These are phyloP conservation scores for Mus caroli DNA, from an alignment of 2,797 vertebrate genomes.

Conservation along the genomic window DNA sequence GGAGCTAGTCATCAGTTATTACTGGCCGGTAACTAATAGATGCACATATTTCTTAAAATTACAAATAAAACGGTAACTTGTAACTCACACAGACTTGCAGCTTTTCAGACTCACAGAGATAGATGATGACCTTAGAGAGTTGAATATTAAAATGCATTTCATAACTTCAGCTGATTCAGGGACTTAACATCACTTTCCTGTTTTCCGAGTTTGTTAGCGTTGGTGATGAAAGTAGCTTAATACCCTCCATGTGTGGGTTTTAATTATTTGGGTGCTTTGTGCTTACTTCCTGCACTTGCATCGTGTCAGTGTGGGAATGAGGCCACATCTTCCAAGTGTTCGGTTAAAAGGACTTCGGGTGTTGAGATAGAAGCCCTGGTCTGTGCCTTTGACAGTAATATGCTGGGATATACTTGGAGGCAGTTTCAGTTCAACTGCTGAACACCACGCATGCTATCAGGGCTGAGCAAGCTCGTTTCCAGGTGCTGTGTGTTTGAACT, in stretches of 20 bases:
- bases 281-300: slow-evolving; percentile 20
- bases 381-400: neutral
- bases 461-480: neutral
- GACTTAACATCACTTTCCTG: slow-evolving; percentile 1
- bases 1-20: slow-evolving; percentile 84
- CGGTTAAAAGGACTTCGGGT: neutral
- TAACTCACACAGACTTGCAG: slow-evolving; percentile 71
- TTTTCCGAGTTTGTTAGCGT: slow-evolving; percentile 49
- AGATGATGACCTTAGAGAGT: slow-evolving; percentile 65
- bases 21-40: slow-evolving; percentile 75
- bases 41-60: slow-evolving; percentile 83
- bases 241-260: slow-evolving; percentile 10
- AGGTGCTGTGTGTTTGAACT: slow-evolving; percentile 19
- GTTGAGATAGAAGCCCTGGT: neutral
- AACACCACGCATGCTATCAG: neutral
- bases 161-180: neutral
- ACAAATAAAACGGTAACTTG: slow-evolving; percentile 78
- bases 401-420: slow-evolving; percentile 9
- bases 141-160: slow-evolving; percentile 63
- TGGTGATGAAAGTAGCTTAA: neutral
- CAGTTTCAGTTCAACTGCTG: neutral
- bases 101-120: slow-evolving; percentile 67
- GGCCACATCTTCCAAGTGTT: slow-evolving; percentile 17
- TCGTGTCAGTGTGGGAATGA: slow-evolving; percentile 17
- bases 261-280: slow-evolving; percentile 45